Percentiles rank a stretch among this genome's conserved stretches.
phyloP scores from a whole-genome alignment of 1,140 invertebrate genomes.

The Archivesica marissinica region DNA sequence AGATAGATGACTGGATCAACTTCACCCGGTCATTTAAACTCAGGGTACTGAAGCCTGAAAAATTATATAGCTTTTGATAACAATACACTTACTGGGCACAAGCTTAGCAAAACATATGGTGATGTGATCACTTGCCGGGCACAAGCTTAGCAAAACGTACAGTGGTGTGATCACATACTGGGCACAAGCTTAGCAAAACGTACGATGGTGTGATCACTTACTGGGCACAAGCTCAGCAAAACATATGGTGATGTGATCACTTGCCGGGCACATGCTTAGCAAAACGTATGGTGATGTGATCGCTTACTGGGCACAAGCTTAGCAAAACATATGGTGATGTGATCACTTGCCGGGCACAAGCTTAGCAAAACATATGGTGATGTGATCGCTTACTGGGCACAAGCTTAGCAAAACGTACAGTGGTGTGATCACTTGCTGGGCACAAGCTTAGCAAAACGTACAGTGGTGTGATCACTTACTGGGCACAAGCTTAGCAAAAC shows the following conservation, averaged over 20 bases:
- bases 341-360: constrained; percentile 45
- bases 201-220: constrained; percentile 44
- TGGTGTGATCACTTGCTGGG: constrained; percentile 48
- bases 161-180: constrained; percentile 46
- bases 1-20: constrained; percentile 71
- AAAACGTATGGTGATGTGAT: constrained; percentile 53
- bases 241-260: constrained; percentile 48
- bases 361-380: constrained; percentile 56
- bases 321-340: constrained; percentile 56
- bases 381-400: constrained; percentile 48
- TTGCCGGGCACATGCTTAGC: constrained; percentile 52
- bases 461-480: constrained; percentile 48
- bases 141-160: constrained; percentile 55
- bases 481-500: constrained; percentile 56
- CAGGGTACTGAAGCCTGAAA: constrained; percentile 72
- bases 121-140: constrained; percentile 46
- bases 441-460: constrained; percentile 53
- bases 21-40: constrained; percentile 71
- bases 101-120: constrained; percentile 57
- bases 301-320: constrained; percentile 51
- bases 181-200: constrained; percentile 56
- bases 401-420: constrained; percentile 52
- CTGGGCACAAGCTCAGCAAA: constrained; percentile 56
- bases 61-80: not conserved
- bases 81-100: constrained; percentile 41